Evolutionary conservation across 2,113 vertebrate genomes (phyloP), one percentile per base, ranked within the genome.

Genomic region (Murina feae): DNA sequence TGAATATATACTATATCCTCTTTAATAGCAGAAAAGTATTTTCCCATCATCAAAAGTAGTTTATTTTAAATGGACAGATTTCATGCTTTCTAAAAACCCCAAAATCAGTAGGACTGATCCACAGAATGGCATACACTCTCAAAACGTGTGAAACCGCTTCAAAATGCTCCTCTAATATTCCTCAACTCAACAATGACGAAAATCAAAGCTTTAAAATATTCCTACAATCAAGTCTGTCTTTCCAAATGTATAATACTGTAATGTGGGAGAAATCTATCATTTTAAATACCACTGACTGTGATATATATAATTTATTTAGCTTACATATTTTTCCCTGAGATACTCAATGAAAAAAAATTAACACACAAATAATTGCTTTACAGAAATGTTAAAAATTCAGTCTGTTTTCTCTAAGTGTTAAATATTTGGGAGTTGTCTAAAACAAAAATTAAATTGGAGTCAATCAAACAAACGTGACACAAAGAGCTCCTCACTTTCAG

Each of bases 381-480:
- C 23, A 68, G n/a, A 95, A 92, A 88, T 79, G 18, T 71, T 79
- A 75, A 65, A 69, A 86, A 55, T 42, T 25, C 49, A n/a, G 1
- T 37, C 32, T 58, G 3, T 95, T 89, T 90, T 78, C 35, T 93
- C 51, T 89, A 65, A 75, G 42, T 49, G 6, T 8, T 96, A 84
- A 51, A 35, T 71, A 32, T 80, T 83, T 81, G 58, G 11, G 8
- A 81, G 6, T 71, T 94, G 51, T 21, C 25, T 37, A 53, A 32
- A 92, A 37, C 89, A 74, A 44, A 25, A 93, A 89, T 93, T 86
- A 71, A 93, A 81, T 5, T 91, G 44, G 10, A 95, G 25, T 81
- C 53, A 72, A 28, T 53, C 44, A 86, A 90, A 72, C 76, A 58
- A 85, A 51, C 44, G 10, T 66, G 47, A 92, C 25, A 32, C 3